A percentile compares a stretch with the other conserved stretches of the same genome.
Evolutionary conservation across 2,888 invertebrate species (phyloP).

Genomic region (Herminia tarsipennalis): DNA sequence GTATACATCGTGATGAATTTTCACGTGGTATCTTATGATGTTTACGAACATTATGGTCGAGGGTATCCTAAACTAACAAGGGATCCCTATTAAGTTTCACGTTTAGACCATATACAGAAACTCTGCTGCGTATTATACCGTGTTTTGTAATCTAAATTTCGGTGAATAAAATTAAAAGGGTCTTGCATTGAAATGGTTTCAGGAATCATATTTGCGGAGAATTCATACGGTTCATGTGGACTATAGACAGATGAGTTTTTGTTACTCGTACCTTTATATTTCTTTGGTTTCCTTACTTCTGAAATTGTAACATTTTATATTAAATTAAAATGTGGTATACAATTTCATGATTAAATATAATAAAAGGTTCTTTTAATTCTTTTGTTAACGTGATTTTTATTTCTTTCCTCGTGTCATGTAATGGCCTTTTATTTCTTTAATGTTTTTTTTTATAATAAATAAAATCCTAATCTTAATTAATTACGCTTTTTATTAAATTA

Average conservation of each 20-base stretch:
- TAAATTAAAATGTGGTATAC: too few relatives aligned
- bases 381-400: too few relatives aligned
- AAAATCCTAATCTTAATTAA: too few relatives aligned
- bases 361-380: too few relatives aligned
- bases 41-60: slow-evolving; percentile 21
- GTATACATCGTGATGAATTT: slow-evolving; percentile 26
- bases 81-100: slow-evolving; percentile 26
- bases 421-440: too few relatives aligned
- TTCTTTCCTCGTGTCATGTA: too few relatives aligned
- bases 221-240: not conserved
- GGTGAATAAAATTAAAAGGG: slow-evolving; percentile 22
- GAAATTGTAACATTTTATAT: not conserved
- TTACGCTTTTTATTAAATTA: too few relatives aligned
- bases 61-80: slow-evolving; percentile 40
- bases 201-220: slow-evolving; percentile 11
- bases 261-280: not conserved
- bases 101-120: slow-evolving; percentile 24
- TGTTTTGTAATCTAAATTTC: slow-evolving; percentile 25
- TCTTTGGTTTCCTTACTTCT: slow-evolving; percentile 4
- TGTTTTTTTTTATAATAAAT: too few relatives aligned
- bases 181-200: slow-evolving; percentile 19
- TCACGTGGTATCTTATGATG: slow-evolving; percentile 20
- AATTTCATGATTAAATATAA: too few relatives aligned
- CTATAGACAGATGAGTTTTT: not conserved
- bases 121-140: slow-evolving; percentile 17